Percentiles rank a stretch among this genome's conserved stretches.
Evolutionary conservation across 2,888 invertebrate species (phyloP).

Genomic region (Drosophila borborema): DNA sequence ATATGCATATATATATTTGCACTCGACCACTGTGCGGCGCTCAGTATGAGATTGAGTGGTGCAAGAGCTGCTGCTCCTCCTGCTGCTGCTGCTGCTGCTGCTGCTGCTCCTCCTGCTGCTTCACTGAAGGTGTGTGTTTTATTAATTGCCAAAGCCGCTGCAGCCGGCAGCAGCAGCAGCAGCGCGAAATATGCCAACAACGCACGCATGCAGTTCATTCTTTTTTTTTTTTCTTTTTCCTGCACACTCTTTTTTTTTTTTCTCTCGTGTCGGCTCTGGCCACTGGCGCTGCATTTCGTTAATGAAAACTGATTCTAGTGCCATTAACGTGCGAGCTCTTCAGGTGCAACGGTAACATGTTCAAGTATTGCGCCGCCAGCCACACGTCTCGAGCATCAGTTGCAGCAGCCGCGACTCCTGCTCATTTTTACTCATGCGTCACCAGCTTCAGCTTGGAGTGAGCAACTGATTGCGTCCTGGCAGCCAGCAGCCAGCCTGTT

Average conservation of each 20-base stretch:
- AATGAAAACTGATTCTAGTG: slow-evolving; percentile 82
- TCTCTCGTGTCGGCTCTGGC: slow-evolving; percentile 18
- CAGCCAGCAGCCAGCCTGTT: not conserved
- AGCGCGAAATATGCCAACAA: slow-evolving; percentile 71
- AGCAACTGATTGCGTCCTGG: slow-evolving; percentile 60
- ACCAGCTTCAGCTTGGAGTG: slow-evolving; percentile 56
- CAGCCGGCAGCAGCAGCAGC: slow-evolving; percentile 24
- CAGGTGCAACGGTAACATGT: slow-evolving; percentile 70
- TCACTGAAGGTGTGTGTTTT: slow-evolving; percentile 77
- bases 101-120: slow-evolving; percentile 16
- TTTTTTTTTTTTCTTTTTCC: not conserved
- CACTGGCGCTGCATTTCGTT: slow-evolving; percentile 67
- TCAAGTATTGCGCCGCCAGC: slow-evolving; percentile 58
- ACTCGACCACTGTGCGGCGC: slow-evolving; percentile 75
- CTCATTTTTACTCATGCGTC: slow-evolving; percentile 72
- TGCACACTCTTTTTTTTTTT: not conserved
- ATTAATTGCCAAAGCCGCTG: slow-evolving; percentile 72
- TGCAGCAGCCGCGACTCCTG: slow-evolving; percentile 14
- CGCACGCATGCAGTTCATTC: slow-evolving; percentile 75
- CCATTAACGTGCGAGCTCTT: slow-evolving; percentile 79
- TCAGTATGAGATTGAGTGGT: slow-evolving; percentile 19
- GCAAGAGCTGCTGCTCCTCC: slow-evolving; percentile 26
- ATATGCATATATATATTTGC: slow-evolving; percentile 40
- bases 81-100: slow-evolving; percentile 9
- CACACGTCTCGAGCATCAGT: slow-evolving; percentile 9